These are phyloP conservation scores for Hartigia nigra DNA, from an alignment of 2,888 invertebrate genomes.

Conservation along the genomic window DNA sequence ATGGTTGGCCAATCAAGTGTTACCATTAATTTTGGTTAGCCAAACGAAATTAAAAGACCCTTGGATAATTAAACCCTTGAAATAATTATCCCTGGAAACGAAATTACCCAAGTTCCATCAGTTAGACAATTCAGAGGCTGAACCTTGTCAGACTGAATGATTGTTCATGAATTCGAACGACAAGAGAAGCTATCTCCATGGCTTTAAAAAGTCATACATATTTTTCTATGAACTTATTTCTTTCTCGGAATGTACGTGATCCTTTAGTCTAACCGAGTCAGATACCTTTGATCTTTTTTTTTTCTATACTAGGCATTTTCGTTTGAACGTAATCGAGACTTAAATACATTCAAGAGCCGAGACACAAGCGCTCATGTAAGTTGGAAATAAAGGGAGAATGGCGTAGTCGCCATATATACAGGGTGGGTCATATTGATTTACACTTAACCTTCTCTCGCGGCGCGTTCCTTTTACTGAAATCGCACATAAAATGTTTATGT, in stretches of 20 bases:
- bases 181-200: no score
- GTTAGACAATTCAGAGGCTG: no score
- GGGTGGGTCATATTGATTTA: neutral
- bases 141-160: no score
- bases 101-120: neutral
- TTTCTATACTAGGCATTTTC: neutral
- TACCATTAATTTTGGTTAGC: neutral
- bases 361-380: neutral
- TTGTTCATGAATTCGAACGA: no score
- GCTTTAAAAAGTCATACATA: no score
- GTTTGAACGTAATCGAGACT: neutral
- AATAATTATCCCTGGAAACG: neutral
- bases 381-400: neutral
- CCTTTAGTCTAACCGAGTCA: neutral
- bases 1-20: no score
- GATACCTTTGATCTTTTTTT: no score
- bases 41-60: neutral
- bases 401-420: neutral
- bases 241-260: neutral
- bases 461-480: neutral
- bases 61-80: neutral
- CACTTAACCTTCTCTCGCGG: neutral
- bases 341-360: neutral
- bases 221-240: neutral
- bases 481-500: slow-evolving; percentile 1